Percentiles rank a stretch among this genome's conserved stretches.
Evolutionary conservation across 2,888 invertebrate species (phyloP).

Genomic region (Barypeithes pellucidus): DNA sequence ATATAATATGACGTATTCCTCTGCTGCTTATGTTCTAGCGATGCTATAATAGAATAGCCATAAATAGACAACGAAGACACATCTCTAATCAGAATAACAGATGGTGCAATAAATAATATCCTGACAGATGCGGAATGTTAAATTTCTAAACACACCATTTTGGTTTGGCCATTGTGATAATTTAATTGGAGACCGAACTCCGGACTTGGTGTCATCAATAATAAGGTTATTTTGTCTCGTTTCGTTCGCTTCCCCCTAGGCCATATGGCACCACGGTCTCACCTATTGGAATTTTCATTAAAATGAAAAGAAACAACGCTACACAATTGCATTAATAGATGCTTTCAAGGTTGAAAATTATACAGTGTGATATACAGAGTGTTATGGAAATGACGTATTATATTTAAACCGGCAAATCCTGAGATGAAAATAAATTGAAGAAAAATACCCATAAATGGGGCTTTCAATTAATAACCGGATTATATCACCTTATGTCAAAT

Average conservation of each 20-base stretch:
- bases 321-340: neutral
- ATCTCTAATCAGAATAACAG: slow-evolving; percentile 6
- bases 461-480: no score
- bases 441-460: no score
- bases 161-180: slow-evolving; percentile 19
- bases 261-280: slow-evolving; percentile 7
- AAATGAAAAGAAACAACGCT: neutral
- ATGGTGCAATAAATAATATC: slow-evolving; percentile 20
- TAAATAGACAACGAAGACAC: slow-evolving; percentile 9
- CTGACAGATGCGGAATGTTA: slow-evolving; percentile 15
- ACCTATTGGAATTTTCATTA: neutral
- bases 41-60: neutral
- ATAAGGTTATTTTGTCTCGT: slow-evolving; percentile 14
- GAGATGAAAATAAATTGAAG: no score
- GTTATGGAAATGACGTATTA: no score
- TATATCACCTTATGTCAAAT: no score
- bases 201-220: slow-evolving; percentile 18
- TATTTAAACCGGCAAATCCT: no score
- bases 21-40: no score
- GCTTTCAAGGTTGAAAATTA: no score
- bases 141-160: slow-evolving; percentile 25
- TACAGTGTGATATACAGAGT: no score
- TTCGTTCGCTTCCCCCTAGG: neutral
- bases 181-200: slow-evolving; percentile 21
- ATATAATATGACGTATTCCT: no score